Percentiles rank a stretch among this genome's conserved stretches.
phyloP scores from a whole-genome alignment of 2,888 invertebrate genomes.

The Andrena chrysosceles region DNA sequence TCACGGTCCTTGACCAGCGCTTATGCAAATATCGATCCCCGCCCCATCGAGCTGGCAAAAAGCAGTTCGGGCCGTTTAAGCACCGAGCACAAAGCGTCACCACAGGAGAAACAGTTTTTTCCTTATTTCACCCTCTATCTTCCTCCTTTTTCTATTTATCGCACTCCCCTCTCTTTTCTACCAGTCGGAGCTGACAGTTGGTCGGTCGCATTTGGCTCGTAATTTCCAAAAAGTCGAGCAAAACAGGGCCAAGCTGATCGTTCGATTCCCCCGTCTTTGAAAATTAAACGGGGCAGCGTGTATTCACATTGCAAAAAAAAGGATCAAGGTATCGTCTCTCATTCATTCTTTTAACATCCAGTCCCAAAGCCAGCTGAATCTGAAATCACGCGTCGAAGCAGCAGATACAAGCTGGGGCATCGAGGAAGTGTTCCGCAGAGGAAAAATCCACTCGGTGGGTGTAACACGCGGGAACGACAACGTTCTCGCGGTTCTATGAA shows the following conservation, averaged over 20 bases:
- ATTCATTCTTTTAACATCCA: no score
- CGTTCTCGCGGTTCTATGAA: conserved; percentile 76
- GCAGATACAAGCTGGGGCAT: not conserved
- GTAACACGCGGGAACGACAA: conserved; percentile 66
- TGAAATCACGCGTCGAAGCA: conserved; percentile 19
- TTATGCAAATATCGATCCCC: conserved; percentile 82
- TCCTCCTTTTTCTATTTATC: not conserved
- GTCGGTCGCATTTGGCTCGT: conserved; percentile 74
- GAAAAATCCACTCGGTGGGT: conserved; percentile 68
- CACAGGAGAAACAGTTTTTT: conserved; percentile 51
- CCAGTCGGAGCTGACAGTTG: conserved; percentile 77
- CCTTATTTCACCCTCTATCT: conserved; percentile 51
- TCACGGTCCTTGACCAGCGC: conserved; percentile 78
- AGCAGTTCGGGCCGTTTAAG: conserved; percentile 59
- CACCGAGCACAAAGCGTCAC: conserved; percentile 58
- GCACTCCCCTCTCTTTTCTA: conserved; percentile 6
- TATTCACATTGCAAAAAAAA: conserved; percentile 38
- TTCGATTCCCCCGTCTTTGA: conserved; percentile 26
- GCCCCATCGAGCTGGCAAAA: conserved; percentile 63
- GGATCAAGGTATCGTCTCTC: no score
- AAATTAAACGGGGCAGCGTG: conserved; percentile 49
- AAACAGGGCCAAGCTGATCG: conserved; percentile 48
- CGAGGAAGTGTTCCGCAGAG: conserved; percentile 22
- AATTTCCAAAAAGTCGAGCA: conserved; percentile 80
- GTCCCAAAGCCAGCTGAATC: no score